Evolutionary conservation across 2,113 vertebrate genomes (phyloP).

Genomic region (Syngnathoides biaculeatus): DNA sequence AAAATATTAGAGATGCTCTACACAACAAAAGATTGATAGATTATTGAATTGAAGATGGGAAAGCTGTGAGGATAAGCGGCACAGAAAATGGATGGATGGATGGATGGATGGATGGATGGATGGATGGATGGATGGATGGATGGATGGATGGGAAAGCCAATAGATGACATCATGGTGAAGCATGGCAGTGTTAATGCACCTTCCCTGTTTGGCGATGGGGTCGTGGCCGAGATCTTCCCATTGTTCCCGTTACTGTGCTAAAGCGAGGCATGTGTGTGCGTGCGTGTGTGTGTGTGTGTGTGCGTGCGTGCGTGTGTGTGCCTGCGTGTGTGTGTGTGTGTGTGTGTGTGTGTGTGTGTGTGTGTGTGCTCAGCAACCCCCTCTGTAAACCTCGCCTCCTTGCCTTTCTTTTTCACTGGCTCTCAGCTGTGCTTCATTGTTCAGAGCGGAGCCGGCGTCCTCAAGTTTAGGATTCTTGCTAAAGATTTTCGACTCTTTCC

Average conservation of each 20-base stretch:
- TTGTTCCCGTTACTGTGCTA: constrained; percentile 70
- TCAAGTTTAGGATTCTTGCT: constrained; percentile 36
- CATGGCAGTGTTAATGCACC: constrained; percentile 40
- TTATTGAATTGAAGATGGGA: neutral
- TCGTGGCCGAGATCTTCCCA: constrained; percentile 68
- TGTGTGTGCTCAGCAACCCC: constrained; percentile 42
- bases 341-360: neutral
- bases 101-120: too few species aligned
- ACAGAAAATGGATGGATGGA: too few species aligned
- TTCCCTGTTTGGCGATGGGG: constrained; percentile 53
- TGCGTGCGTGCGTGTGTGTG: too few species aligned
- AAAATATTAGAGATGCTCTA: neutral
- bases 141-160: neutral
- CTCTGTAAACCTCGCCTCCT: constrained; percentile 54
- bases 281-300: too few species aligned
- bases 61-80: too few species aligned
- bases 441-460: constrained; percentile 44
- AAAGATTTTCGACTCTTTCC: neutral
- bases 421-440: constrained; percentile 68
- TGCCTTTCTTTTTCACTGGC: constrained; percentile 65
- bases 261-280: constrained; percentile 48
- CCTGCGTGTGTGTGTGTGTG: neutral
- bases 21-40: neutral
- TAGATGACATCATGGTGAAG: constrained; percentile 9
- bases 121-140: too few species aligned